Evolutionary conservation across 2,797 vertebrate genomes (phyloP).

Genomic region (Enteromius afrohamiltoni): DNA sequence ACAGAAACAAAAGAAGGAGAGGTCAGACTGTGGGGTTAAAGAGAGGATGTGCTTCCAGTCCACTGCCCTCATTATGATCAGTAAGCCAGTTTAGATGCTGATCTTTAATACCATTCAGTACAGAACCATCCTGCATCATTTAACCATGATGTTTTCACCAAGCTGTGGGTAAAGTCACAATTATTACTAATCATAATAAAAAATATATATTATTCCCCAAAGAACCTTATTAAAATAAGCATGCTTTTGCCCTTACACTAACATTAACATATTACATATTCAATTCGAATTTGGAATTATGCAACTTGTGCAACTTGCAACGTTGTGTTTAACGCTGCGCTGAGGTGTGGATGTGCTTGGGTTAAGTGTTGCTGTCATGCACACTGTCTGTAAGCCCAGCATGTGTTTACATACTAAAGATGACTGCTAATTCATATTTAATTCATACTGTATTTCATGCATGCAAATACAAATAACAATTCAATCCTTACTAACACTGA

Average conservation of each 20-base stretch:
- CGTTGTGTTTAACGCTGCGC: background rate
- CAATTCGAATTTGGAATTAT: background rate
- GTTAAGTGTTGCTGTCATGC: background rate
- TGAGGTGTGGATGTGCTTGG: background rate
- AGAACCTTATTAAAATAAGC: no score
- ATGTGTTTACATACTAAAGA: no score
- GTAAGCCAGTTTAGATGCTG: conserved; percentile 44
- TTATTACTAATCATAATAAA: background rate
- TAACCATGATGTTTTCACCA: background rate
- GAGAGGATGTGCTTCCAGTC: conserved; percentile 48
- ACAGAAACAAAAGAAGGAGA: conserved; percentile 7
- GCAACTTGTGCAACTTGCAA: no score
- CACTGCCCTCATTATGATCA: conserved; percentile 54
- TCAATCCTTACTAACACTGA: background rate
- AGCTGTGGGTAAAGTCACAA: background rate
- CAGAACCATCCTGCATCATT: background rate
- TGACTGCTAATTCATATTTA: no score
- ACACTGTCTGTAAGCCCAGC: no score
- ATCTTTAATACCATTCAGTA: conserved; percentile 26
- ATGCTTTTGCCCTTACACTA: no score
- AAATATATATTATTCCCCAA: no score
- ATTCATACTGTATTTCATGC: background rate
- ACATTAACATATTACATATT: background rate
- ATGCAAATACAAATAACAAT: background rate
- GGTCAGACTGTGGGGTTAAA: conserved; percentile 14